Evolutionary conservation across 1,140 invertebrate species (phyloP).

Genomic region (Bombus impatiens): DNA sequence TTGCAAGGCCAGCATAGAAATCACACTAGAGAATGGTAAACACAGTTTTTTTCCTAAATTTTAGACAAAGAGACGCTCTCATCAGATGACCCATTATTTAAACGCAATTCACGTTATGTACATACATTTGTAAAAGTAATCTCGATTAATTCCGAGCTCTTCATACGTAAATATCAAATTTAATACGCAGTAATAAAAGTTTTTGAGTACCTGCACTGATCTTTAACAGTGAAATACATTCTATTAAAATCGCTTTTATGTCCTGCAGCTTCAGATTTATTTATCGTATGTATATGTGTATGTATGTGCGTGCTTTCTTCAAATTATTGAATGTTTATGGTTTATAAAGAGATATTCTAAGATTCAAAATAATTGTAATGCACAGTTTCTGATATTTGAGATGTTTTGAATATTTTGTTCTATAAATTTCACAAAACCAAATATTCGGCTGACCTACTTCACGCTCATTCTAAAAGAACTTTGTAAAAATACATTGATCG

Average conservation of each 20-base stretch:
- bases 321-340: not conserved
- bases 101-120: conserved; percentile 48
- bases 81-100: conserved; percentile 52
- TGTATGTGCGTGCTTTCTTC: conserved; percentile 10
- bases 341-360: not conserved
- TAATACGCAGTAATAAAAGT: conserved; percentile 42
- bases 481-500: conserved; percentile 30
- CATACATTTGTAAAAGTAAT: conserved; percentile 47
- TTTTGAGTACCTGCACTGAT: conserved; percentile 26
- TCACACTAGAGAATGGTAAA: conserved; percentile 79
- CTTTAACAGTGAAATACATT: conserved; percentile 10
- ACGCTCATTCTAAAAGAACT: conserved; percentile 26
- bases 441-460: not conserved
- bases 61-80: conserved; percentile 67
- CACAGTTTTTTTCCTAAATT: conserved; percentile 63
- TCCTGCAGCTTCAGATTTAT: conserved; percentile 11
- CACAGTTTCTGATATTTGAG: not conserved
- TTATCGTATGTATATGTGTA: not conserved
- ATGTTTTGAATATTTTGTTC: not conserved
- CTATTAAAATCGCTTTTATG: conserved; percentile 43
- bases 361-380: not conserved
- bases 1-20: conserved; percentile 81
- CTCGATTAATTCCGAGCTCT: conserved; percentile 19
- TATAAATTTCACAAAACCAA: conserved; percentile 8
- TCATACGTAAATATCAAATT: conserved; percentile 45